Conservation (phyloP, 1,140 invertebrate species). For the Cataglyphis hispanica region DNA sequence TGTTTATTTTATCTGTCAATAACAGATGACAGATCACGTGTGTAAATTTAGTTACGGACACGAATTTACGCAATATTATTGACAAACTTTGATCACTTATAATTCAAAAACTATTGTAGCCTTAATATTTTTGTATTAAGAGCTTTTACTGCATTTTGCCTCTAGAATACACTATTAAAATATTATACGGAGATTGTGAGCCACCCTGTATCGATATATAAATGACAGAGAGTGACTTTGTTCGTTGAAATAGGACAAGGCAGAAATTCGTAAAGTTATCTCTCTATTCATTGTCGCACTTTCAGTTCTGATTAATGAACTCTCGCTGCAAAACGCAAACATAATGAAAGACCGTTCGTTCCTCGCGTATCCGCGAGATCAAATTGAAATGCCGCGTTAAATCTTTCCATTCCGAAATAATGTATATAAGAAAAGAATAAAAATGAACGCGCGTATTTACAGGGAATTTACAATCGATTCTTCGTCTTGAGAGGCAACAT, state of each 20-base stretch:
- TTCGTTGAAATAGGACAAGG: conserved; percentile 4
- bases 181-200: too few species aligned
- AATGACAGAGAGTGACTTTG: not conserved
- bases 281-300: conserved; percentile 31
- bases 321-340: not conserved
- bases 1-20: too few species aligned
- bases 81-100: too few species aligned
- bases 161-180: too few species aligned
- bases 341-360: not conserved
- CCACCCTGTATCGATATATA: too few species aligned
- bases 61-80: too few species aligned
- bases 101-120: too few species aligned
- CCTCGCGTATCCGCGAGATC: not conserved
- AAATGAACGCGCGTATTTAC: too few species aligned
- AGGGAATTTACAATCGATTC: not conserved
- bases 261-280: conserved; percentile 21
- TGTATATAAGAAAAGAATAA: not conserved
- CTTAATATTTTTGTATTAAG: too few species aligned
- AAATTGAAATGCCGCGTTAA: not conserved
- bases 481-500: not conserved
- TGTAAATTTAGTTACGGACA: too few species aligned
- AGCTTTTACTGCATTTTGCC: too few species aligned
- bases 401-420: not conserved
- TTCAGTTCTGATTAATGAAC: conserved; percentile 23
- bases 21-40: too few species aligned